Evolutionary conservation across 2,797 vertebrate genomes (phyloP).

Genomic region (Manis pentadactyla): DNA sequence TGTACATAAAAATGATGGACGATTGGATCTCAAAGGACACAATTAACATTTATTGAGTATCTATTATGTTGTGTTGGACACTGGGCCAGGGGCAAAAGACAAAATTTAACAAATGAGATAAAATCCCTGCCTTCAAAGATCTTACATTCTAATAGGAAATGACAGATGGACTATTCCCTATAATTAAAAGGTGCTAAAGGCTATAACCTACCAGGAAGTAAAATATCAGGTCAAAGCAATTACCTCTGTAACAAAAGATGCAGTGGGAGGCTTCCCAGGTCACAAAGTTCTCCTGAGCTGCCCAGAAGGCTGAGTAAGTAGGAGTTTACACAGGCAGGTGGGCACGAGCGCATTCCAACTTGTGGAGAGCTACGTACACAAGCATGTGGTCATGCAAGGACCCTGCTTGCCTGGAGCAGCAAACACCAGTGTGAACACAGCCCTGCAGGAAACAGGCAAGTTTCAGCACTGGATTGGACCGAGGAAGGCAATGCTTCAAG

Average conservation of each 20-base stretch:
- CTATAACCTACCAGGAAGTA: not conserved
- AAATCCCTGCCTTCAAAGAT: not conserved
- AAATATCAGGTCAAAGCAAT: not conserved
- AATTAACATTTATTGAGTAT: not conserved
- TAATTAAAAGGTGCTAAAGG: not conserved
- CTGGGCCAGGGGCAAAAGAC: not conserved
- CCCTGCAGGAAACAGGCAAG: constrained; percentile 5
- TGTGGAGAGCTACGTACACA: not conserved
- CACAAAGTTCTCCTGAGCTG: not conserved
- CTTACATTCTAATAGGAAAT: not conserved
- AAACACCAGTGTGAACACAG: not conserved
- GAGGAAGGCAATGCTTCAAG: not conserved
- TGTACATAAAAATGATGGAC: not conserved
- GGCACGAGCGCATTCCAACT: not conserved
- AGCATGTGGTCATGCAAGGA: not conserved
- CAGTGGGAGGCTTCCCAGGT: not conserved
- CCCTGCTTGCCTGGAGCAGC: not conserved
- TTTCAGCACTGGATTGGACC: not conserved
- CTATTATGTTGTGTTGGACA: not conserved
- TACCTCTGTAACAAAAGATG: not conserved
- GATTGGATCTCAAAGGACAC: not conserved
- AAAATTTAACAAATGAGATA: not conserved
- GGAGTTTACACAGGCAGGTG: not conserved
- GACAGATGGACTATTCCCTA: not conserved
- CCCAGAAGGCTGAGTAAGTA: not conserved